Percentiles rank a stretch among this genome's conserved stretches.
Conservation (phyloP, 1,140 invertebrate genomes). For the Planococcus citri region DNA sequence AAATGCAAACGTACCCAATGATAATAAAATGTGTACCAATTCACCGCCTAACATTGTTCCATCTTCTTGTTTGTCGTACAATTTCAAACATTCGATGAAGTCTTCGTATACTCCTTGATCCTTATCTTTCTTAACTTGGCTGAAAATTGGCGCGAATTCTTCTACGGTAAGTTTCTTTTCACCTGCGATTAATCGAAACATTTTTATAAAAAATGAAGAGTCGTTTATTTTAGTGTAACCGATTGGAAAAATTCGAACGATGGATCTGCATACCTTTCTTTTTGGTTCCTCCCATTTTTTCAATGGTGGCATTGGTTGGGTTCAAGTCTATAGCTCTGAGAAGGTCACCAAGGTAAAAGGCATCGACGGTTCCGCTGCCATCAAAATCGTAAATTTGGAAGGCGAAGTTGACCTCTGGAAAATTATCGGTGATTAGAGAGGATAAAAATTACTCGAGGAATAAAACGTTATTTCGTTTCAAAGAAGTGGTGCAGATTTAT, state of each 20-base stretch:
- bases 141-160: constrained; percentile 97
- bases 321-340: constrained; percentile 85
- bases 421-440: constrained; percentile 22
- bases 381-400: constrained; percentile 82
- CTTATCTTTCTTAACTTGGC: constrained; percentile 91
- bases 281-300: constrained; percentile 88
- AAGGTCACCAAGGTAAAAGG: constrained; percentile 74
- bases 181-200: constrained; percentile 35
- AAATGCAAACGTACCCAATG: constrained; percentile 58
- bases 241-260: no score
- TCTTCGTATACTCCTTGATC: constrained; percentile 95
- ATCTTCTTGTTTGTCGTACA: constrained; percentile 97
- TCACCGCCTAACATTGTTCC: constrained; percentile 94
- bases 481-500: no score
- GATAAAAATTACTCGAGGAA: no score
- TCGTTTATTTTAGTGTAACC: no score
- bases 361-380: constrained; percentile 68
- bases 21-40: constrained; percentile 86
- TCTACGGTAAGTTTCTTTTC: constrained; percentile 75
- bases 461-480: no score
- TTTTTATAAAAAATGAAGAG: no score
- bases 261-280: constrained; percentile 86
- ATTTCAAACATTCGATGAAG: constrained; percentile 97
- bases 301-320: constrained; percentile 78
- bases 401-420: constrained; percentile 64